Conservation (phyloP, 2,797 vertebrate genomes). For the Alauda arvensis region DNA sequence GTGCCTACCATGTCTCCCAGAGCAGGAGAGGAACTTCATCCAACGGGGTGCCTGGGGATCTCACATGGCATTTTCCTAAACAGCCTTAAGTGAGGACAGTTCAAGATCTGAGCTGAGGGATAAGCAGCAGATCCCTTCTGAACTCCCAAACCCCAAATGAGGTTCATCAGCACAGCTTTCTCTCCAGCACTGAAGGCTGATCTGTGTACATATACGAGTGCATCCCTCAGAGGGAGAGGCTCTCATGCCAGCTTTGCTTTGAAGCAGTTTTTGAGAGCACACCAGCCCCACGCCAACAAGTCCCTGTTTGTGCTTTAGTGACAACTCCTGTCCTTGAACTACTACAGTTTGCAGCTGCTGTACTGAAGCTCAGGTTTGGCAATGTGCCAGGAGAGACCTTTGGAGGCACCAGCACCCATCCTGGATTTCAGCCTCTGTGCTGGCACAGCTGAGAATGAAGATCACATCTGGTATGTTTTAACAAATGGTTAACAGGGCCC, state of each 20-base stretch:
- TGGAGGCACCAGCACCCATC: neutral
- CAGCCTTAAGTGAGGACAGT: neutral
- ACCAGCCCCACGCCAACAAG: neutral
- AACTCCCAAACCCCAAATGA: neutral
- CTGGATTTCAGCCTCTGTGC: neutral
- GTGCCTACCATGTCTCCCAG: neutral
- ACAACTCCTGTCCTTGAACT: neutral
- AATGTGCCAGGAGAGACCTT: neutral
- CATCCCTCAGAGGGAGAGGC: neutral
- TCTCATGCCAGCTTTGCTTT: neutral
- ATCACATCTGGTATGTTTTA: neutral
- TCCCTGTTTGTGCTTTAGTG: slow-evolving; percentile 7
- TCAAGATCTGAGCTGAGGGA: neutral
- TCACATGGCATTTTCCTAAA: neutral
- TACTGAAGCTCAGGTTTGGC: neutral
- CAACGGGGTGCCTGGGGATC: neutral
- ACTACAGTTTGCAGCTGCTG: neutral
- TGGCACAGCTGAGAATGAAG: neutral
- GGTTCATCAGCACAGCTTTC: neutral
- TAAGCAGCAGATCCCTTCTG: neutral
- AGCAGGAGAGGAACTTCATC: neutral
- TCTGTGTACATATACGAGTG: neutral
- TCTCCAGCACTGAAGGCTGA: neutral
- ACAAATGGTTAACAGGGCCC: slow-evolving; percentile 3
- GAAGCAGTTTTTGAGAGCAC: neutral